Evolutionary conservation across 2,888 invertebrate genomes (phyloP), one percentile per base, ranked within the genome.

Genomic region (Lobophora halterata): DNA sequence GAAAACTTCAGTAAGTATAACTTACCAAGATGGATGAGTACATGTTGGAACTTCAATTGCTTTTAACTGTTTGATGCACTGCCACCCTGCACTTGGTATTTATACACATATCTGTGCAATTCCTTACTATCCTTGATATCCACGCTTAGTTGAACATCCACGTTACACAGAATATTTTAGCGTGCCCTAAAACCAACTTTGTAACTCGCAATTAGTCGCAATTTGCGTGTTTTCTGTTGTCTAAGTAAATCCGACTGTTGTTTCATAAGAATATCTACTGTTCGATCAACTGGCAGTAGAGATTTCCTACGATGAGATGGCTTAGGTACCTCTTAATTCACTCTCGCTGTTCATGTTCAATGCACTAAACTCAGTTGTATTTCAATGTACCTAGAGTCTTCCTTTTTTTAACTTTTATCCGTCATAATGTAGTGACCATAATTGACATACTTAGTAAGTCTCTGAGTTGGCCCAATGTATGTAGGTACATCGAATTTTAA

Each of bases 61-160:
- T 25, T 7, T 11, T 14, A 30, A 18, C 8, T 57, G 48, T 61
- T 58, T 55, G 55, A 58, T 49, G 48, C 45, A 38, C 42, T 34
- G 28, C 28, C 17, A 48, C 35, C 46, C 36, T 14, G 34, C 25
- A 42, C 52, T 31, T 47, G 41, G 61, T 57, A 76, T 82, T 68
- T 85, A 85, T 85, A 85, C 67, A 20, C 44, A 36, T 29, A 55
- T 79, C 75, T 71, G 71, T n/a, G 73, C 65, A 77, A 80, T 71
- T 46, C 61, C 60, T 42, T 52, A 49, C 58, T 63, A 72, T 75
- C 78, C 77, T 79, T 49, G 55, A 52, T 60, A 68, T 73, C 77
- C 74, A 82, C 81, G 79, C 77, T 78, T 23, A 55, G 73, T 78
- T 80, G 71, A 55, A 48, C 76, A 81, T 81, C 76, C 77, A 65